Evolutionary conservation across 2,797 vertebrate species (phyloP).

Genomic region (Harpagifer antarcticus): DNA sequence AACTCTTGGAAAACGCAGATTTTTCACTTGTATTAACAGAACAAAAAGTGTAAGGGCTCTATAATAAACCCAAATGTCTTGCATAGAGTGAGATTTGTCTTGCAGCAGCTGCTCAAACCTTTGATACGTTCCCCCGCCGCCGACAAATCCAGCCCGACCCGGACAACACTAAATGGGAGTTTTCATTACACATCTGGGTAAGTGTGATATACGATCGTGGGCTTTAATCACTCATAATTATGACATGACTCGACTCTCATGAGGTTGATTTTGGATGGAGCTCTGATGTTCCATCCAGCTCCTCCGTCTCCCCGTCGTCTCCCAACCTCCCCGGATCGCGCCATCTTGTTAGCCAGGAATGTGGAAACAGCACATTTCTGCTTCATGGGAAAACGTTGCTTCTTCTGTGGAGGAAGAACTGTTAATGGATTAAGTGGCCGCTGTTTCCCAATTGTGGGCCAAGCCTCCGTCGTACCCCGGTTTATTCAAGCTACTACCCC

Average conservation of each 20-base stretch:
- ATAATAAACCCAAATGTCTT: neutral
- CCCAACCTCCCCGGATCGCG: constrained; percentile 42
- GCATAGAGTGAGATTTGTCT: constrained; percentile 31
- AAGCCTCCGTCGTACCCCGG: constrained; percentile 41
- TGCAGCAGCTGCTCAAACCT: constrained; percentile 44
- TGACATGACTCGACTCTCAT: constrained; percentile 50
- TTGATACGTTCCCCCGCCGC: neutral
- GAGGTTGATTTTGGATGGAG: constrained; percentile 63
- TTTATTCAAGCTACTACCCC: constrained; percentile 57
- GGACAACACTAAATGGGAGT: constrained; percentile 35
- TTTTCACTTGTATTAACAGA: neutral
- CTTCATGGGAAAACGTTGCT: constrained; percentile 77
- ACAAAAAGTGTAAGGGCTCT: neutral
- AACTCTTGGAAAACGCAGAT: rapidly evolving
- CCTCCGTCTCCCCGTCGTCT: constrained; percentile 43
- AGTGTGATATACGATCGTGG: constrained; percentile 64
- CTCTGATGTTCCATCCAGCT: constrained; percentile 48
- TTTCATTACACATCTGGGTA: constrained; percentile 65
- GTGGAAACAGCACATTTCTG: constrained; percentile 60
- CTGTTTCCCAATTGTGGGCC: constrained; percentile 62
- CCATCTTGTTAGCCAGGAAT: constrained; percentile 69
- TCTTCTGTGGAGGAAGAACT: constrained; percentile 65
- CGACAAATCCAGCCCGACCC: constrained; percentile 37
- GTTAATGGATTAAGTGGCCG: constrained; percentile 76
- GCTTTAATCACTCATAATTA: constrained; percentile 70